These are phyloP conservation scores for Ctenoplectra terminalis DNA, from an alignment of 1,140 invertebrate species.

Conservation along the genomic window DNA sequence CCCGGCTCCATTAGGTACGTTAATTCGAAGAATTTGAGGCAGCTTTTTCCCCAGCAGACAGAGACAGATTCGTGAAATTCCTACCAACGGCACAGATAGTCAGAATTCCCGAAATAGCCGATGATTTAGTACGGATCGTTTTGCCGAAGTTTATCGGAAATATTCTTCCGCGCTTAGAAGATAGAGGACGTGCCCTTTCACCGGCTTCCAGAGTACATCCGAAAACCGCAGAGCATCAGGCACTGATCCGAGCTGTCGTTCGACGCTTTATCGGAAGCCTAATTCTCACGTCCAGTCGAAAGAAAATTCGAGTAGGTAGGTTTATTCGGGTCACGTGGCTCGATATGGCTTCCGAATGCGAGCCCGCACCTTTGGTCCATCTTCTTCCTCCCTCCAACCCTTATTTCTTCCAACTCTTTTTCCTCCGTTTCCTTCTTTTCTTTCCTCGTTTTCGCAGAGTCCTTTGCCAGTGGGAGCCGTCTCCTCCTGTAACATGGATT, in stretches of 20 bases:
- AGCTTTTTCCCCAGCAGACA: neutral
- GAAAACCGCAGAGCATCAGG: constrained; percentile 26
- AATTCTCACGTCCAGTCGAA: constrained; percentile 63
- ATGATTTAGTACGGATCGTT: neutral
- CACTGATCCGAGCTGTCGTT: constrained; percentile 44
- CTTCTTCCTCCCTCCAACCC: constrained; percentile 30
- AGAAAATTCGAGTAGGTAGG: constrained; percentile 53
- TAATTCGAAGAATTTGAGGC: neutral
- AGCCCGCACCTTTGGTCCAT: constrained; percentile 68
- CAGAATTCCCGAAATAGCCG: neutral
- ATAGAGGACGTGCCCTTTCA: neutral
- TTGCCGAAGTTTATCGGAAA: constrained; percentile 20
- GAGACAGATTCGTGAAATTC: neutral
- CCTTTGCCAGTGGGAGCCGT: constrained; percentile 23
- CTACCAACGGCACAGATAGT: neutral
- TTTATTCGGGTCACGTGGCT: constrained; percentile 77
- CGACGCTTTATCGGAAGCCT: constrained; percentile 37
- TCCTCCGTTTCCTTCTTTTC: constrained; percentile 39
- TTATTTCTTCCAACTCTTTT: constrained; percentile 22
- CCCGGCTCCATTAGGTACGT: neutral
- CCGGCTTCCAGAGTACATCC: neutral
- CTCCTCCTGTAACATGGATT: constrained; percentile 8
- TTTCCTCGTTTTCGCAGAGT: constrained; percentile 33
- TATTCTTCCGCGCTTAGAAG: neutral
- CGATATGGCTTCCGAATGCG: constrained; percentile 73